Conservation (phyloP, 2,113 vertebrate genomes). For the Ibidorhyncha struthersii region DNA sequence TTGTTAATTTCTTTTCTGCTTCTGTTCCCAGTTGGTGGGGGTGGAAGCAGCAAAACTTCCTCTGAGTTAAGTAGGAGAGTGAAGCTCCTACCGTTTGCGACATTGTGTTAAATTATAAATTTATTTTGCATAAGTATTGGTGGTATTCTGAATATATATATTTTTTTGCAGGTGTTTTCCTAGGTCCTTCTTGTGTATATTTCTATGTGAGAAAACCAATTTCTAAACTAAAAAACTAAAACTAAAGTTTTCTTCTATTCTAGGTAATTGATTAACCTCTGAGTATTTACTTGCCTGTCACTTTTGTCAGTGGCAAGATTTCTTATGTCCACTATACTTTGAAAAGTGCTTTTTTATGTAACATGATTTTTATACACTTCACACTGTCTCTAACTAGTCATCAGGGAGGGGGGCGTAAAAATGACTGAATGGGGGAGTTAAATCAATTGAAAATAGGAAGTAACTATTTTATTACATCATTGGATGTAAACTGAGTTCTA, state of each 20-base stretch:
- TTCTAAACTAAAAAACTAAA: too few relatives aligned
- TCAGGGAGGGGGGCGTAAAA: neutral
- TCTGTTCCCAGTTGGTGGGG: neutral
- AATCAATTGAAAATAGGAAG: neutral
- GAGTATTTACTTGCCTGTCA: neutral
- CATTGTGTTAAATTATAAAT: neutral
- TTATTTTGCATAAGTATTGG: rapidly evolving
- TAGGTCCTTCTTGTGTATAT: neutral
- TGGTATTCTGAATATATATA: neutral
- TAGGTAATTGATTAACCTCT: neutral
- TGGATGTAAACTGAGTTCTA: neutral
- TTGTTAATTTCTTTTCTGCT: neutral
- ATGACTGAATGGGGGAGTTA: neutral
- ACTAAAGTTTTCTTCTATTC: neutral
- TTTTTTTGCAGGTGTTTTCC: neutral
- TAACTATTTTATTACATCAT: neutral
- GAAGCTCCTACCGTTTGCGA: neutral
- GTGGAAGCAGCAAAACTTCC: neutral
- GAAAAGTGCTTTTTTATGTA: neutral
- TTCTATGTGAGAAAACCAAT: neutral
- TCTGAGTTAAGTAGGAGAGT: neutral
- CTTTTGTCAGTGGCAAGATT: neutral
- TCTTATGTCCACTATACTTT: neutral
- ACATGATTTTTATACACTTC: neutral
- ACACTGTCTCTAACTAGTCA: neutral